phyloP scores from a whole-genome alignment of 2,113 vertebrate genomes.

The Coturnix japonica region DNA sequence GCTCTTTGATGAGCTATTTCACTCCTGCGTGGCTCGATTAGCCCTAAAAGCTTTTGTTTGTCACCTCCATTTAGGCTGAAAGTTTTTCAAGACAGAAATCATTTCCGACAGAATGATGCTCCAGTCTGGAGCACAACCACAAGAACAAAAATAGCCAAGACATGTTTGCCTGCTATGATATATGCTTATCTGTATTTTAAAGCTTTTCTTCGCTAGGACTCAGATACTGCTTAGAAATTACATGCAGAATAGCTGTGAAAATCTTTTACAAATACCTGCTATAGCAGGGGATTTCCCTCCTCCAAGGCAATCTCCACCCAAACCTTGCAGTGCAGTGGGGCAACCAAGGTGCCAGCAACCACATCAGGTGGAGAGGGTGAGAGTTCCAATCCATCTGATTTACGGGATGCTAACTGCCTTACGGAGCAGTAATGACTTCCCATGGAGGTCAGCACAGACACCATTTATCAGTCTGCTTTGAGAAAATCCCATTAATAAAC shows the following conservation, averaged over 20 bases:
- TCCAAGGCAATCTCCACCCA: background rate
- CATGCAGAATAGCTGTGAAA: background rate
- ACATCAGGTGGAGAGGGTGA: background rate
- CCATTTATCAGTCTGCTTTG: conserved; percentile 46
- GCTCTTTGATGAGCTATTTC: background rate
- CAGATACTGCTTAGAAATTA: background rate
- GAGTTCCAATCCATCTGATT: conserved; percentile 39
- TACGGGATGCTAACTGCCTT: conserved; percentile 40
- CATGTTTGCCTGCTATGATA: background rate
- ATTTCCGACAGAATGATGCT: background rate
- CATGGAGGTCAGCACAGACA: conserved; percentile 42
- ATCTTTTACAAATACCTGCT: background rate
- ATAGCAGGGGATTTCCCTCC: background rate
- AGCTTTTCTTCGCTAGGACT: background rate
- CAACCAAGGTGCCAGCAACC: background rate
- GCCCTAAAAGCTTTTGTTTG: background rate
- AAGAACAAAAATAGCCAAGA: background rate
- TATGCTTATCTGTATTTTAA: background rate
- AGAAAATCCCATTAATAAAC: conserved; percentile 44
- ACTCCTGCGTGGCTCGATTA: background rate
- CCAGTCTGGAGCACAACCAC: background rate
- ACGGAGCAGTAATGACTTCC: background rate
- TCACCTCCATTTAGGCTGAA: background rate
- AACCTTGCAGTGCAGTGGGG: fast-evolving
- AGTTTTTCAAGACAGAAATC: background rate